Conservation (phyloP, 2,113 vertebrate genomes). For the Riparia riparia region DNA sequence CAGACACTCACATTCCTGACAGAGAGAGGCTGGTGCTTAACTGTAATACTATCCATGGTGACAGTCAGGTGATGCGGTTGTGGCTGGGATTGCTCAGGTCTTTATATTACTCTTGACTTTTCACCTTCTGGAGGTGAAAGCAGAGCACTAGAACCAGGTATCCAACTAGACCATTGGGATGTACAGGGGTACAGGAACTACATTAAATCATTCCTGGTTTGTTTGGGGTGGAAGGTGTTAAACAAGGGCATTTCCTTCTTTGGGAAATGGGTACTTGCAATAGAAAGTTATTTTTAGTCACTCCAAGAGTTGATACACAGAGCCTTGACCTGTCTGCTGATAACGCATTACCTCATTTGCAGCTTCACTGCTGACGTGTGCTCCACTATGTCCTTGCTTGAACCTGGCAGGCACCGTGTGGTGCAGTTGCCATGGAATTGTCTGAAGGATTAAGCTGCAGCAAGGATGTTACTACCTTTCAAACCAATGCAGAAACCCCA, state of each 20-base stretch:
- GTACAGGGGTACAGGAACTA: neutral
- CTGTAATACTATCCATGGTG: constrained; percentile 29
- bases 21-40: neutral
- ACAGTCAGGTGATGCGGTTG: constrained; percentile 21
- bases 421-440: constrained; percentile 14
- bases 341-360: constrained; percentile 73
- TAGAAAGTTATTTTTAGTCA: constrained; percentile 72
- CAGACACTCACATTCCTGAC: neutral
- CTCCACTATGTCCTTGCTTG: constrained; percentile 68
- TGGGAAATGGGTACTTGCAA: constrained; percentile 77
- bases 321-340: constrained; percentile 79
- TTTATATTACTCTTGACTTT: constrained; percentile 19
- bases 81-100: neutral
- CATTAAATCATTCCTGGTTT: neutral
- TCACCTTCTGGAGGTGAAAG: neutral
- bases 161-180: neutral
- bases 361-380: constrained; percentile 30
- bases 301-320: constrained; percentile 51
- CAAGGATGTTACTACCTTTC: neutral
- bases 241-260: constrained; percentile 40
- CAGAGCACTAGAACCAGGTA: neutral
- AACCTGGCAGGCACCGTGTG: constrained; percentile 60
- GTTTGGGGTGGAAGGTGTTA: constrained; percentile 29
- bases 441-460: constrained; percentile 10
- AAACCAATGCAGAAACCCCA: neutral